Percentiles rank a stretch among this genome's conserved stretches.
These are phyloP conservation scores for Sorex maritimensis DNA, from an alignment of 2,797 vertebrate species.

Conservation along the genomic window DNA sequence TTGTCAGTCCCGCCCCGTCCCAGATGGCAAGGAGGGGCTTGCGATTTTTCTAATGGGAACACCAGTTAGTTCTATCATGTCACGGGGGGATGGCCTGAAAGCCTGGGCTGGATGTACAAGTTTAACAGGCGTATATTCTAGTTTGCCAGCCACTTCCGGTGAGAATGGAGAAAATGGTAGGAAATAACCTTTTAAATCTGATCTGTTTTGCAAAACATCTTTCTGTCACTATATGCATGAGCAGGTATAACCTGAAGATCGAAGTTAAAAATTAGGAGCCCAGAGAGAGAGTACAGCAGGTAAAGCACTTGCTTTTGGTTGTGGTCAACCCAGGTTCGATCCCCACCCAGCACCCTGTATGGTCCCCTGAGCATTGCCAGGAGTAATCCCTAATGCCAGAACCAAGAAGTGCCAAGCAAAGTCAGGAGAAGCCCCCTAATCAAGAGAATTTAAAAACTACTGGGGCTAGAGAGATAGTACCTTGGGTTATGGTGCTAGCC, in stretches of 20 bases:
- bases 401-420: too few species aligned
- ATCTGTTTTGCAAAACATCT: slow-evolving; percentile 47
- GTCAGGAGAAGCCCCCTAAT: too few species aligned
- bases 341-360: too few species aligned
- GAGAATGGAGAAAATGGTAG: not conserved
- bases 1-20: not conserved
- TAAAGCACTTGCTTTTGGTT: too few species aligned
- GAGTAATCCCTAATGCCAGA: too few species aligned
- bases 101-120: not conserved
- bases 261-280: not conserved
- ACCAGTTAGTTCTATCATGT: not conserved
- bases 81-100: not conserved
- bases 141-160: not conserved
- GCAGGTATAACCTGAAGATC: not conserved
- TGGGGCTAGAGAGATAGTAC: too few species aligned
- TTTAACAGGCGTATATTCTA: not conserved
- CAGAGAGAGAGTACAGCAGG: too few species aligned
- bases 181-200: slow-evolving; percentile 9
- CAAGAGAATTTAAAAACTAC: too few species aligned
- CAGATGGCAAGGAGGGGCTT: not conserved
- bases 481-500: too few species aligned
- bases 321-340: too few species aligned
- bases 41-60: not conserved
- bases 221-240: not conserved
- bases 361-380: too few species aligned